These are phyloP conservation scores for Dissostichus mawsoni DNA, from an alignment of 2,113 vertebrate genomes.

Conservation along the genomic window DNA sequence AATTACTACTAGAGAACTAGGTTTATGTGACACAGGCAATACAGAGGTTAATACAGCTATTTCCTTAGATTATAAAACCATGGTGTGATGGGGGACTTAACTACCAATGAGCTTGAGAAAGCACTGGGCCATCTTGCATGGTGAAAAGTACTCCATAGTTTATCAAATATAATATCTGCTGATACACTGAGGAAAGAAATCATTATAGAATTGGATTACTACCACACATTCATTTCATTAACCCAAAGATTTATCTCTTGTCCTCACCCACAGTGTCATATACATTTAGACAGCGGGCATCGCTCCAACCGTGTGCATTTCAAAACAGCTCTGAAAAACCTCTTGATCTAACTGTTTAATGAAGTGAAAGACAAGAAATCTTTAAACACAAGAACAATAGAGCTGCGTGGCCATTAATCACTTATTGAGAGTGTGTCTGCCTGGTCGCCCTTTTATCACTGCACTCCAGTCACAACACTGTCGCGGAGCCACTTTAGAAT, in stretches of 20 bases:
- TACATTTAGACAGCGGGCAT: slow-evolving; percentile 7
- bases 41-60: slow-evolving; percentile 18
- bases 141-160: not conserved
- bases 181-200: not conserved
- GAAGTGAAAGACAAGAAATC: slow-evolving; percentile 80
- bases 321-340: slow-evolving; percentile 48
- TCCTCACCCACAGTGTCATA: slow-evolving; percentile 14
- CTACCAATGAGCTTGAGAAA: not conserved
- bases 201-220: not conserved
- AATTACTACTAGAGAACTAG: slow-evolving; percentile 4
- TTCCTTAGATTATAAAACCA: slow-evolving; percentile 6
- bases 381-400: slow-evolving; percentile 73
- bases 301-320: slow-evolving; percentile 24
- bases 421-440: slow-evolving; percentile 55
- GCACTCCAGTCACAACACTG: slow-evolving; percentile 39
- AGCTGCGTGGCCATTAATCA: slow-evolving; percentile 77
- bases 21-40: not conserved
- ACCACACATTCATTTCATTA: slow-evolving; percentile 17
- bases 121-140: not conserved
- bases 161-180: not conserved
- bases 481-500: slow-evolving; percentile 25
- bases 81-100: not conserved
- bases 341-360: slow-evolving; percentile 75
- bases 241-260: slow-evolving; percentile 21
- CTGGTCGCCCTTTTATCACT: slow-evolving; percentile 49